Evolutionary conservation across 2,113 vertebrate species (phyloP), one percentile per base, ranked within the genome.

Genomic region (Ictidomys tridecemlineatus): DNA sequence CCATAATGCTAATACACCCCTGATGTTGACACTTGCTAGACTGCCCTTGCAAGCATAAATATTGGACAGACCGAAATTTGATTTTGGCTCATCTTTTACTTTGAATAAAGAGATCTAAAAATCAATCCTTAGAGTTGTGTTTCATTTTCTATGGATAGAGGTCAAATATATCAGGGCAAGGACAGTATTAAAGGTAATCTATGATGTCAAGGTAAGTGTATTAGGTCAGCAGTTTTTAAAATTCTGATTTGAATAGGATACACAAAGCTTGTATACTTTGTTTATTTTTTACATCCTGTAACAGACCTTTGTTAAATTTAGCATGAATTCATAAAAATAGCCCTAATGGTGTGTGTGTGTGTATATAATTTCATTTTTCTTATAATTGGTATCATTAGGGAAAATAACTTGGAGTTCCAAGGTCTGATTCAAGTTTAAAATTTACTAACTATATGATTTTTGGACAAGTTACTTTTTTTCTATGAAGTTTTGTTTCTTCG

Each of bases 141-240:
- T 98, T 98, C 98, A 98, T 97, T 97, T 98, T 96, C 98, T 95
- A 91, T 97, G 97, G 97, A 97, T 97, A 98, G 97, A 98, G 98
- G 98, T 99, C 98, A 98, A 88, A 94, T 94, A 93, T 97, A 93
- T 96, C 97, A 98, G 93, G 97, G 91, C 95, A 98, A 98, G 92
- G 85, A 95, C 97, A 98, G 94, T 98, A 97, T 97, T 98, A 98
- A 98, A 98, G 97, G 98, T 98, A 98, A 98, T 98, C 97, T 98
- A 91, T 97, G 97, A 96, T 98, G 98, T 98, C 98, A 98, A 98
- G 97, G 94, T 96, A 98, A 98, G 98, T 96, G 96, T 98, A 98
- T 98, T 97, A 98, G 98, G 98, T 98, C 98, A 98, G 98, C 98
- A 98, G 80, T 98, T 99, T 98, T 98, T 48, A 97, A 98, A 98